These are phyloP conservation scores for Apocrypta bakeri DNA, from an alignment of 1,140 invertebrate genomes.

Conservation along the genomic window DNA sequence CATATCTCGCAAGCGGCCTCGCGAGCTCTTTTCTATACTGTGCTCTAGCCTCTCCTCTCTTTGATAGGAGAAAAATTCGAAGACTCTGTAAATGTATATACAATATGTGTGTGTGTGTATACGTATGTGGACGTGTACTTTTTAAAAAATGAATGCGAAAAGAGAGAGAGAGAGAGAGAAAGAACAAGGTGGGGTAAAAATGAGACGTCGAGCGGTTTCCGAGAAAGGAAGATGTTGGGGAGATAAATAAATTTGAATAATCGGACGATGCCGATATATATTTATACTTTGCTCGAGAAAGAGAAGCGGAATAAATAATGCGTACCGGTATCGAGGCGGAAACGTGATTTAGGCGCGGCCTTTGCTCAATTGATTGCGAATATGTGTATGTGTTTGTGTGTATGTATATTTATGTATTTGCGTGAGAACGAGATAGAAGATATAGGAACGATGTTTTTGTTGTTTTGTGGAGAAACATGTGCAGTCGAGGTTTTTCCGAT, in stretches of 20 bases:
- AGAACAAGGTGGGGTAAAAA: not conserved
- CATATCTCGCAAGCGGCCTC: constrained; percentile 4
- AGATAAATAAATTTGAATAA: constrained; percentile 3
- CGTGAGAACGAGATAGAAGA: too few species aligned
- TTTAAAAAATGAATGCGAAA: not conserved
- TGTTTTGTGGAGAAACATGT: too few species aligned
- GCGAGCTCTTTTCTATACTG: constrained; percentile 8
- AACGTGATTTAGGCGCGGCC: not conserved
- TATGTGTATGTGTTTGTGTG: too few species aligned
- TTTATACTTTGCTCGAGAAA: not conserved
- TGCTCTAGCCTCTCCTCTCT: not conserved
- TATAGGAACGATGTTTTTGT: too few species aligned
- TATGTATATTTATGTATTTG: too few species aligned
- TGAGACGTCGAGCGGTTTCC: not conserved
- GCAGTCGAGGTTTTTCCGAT: not conserved
- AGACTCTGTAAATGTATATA: too few species aligned
- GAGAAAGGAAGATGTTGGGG: not conserved
- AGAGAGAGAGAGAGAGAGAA: not conserved
- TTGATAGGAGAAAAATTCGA: too few species aligned
- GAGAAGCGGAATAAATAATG: too few species aligned
- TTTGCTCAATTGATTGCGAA: not conserved
- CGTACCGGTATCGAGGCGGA: not conserved
- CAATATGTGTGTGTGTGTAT: too few species aligned
- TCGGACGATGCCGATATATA: not conserved
- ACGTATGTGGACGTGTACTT: not conserved